Conservation (phyloP, 2,113 vertebrate species). For the Trinectes maculatus region DNA sequence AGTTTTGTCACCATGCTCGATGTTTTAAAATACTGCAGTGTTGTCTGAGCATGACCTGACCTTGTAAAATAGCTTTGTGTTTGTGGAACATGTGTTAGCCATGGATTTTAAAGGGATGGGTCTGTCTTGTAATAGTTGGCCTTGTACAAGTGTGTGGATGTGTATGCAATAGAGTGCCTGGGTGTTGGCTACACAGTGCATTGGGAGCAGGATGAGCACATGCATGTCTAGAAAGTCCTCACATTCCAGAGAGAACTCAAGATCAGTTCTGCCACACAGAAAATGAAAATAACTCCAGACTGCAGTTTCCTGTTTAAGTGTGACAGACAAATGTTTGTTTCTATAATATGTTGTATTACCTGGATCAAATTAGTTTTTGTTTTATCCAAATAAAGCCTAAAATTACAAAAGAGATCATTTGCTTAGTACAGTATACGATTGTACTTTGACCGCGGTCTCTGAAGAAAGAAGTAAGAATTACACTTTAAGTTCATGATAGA, state of each 20-base stretch:
- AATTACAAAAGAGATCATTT: conserved; percentile 39
- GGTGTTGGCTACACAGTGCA: conserved; percentile 75
- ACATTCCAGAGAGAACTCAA: conserved; percentile 12
- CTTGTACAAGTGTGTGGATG: conserved; percentile 13
- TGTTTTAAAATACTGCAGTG: background rate
- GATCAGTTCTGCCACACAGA: conserved; percentile 7
- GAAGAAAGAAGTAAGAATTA: conserved; percentile 26
- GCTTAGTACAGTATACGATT: conserved; percentile 13
- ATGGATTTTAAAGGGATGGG: conserved; percentile 2
- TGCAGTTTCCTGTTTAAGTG: background rate
- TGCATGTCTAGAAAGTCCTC: conserved; percentile 50
- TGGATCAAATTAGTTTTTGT: conserved; percentile 12
- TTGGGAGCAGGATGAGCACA: conserved; percentile 78
- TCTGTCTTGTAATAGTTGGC: conserved; percentile 5
- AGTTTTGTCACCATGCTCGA: background rate
- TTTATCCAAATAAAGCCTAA: conserved; percentile 33
- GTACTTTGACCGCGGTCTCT: conserved; percentile 41
- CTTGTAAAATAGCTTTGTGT: conserved; percentile 1
- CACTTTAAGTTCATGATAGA: conserved; percentile 51
- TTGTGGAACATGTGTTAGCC: conserved; percentile 9
- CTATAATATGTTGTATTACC: conserved; percentile 3
- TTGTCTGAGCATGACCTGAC: no score
- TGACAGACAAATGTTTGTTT: conserved; percentile 3
- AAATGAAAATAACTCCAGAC: background rate
- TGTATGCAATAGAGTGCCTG: conserved; percentile 76